Conservation (phyloP, 1,140 invertebrate genomes). For the Berghia stephanieae region DNA sequence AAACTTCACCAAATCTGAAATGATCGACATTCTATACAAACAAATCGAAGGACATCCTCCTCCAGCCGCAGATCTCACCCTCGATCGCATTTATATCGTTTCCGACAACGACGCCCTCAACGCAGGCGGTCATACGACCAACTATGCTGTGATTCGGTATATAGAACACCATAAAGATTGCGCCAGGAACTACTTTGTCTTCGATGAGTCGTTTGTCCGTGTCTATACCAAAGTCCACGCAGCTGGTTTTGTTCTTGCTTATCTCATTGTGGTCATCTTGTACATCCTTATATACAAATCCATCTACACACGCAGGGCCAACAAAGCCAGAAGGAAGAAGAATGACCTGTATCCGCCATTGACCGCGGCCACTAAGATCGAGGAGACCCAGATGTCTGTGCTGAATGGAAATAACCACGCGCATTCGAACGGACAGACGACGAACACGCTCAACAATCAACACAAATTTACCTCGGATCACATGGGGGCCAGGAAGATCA, state of each 20-base stretch:
- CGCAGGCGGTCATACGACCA: neutral
- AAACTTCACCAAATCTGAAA: neutral
- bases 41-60: neutral
- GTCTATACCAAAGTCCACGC: conserved; percentile 37
- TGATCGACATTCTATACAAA: neutral
- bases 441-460: too few relatives aligned
- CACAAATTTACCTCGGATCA: neutral
- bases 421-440: too few relatives aligned
- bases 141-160: neutral
- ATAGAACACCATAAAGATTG: conserved; percentile 15
- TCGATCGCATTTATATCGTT: too few relatives aligned
- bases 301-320: conserved; percentile 35
- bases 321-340: conserved; percentile 38
- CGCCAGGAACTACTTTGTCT: conserved; percentile 28
- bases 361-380: conserved; percentile 9
- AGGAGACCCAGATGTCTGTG: conserved; percentile 9
- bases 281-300: conserved; percentile 44
- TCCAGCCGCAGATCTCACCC: conserved; percentile 3
- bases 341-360: conserved; percentile 37
- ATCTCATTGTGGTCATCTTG: conserved; percentile 36
- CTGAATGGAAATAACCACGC: too few relatives aligned
- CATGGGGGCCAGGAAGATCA: neutral
- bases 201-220: conserved; percentile 29
- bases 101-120: too few relatives aligned
- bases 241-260: conserved; percentile 31